These are phyloP conservation scores for Pseudomyrmex dendroicus DNA, from an alignment of 1,140 invertebrate species.

Conservation along the genomic window DNA sequence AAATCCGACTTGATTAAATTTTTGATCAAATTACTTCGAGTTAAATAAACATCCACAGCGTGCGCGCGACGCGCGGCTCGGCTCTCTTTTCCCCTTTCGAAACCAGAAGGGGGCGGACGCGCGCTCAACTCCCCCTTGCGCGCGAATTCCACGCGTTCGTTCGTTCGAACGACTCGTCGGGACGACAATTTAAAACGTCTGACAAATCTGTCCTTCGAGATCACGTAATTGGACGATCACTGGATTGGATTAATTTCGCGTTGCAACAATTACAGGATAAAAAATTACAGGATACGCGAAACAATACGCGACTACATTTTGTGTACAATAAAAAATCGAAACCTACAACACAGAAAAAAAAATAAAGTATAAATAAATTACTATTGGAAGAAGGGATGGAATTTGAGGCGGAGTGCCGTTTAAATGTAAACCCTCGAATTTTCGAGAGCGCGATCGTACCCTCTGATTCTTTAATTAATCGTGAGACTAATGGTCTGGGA, in stretches of 20 bases:
- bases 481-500: conserved; percentile 62
- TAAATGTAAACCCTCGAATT: conserved; percentile 43
- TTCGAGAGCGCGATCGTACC: conserved; percentile 57
- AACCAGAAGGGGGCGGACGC: conserved; percentile 4
- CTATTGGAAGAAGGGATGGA: not conserved
- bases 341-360: too few species aligned
- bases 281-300: too few species aligned
- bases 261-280: not conserved
- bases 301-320: too few species aligned
- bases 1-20: conserved; percentile 86
- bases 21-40: conserved; percentile 85
- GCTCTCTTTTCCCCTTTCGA: conserved; percentile 41
- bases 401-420: not conserved
- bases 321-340: too few species aligned
- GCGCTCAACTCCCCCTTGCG: conserved; percentile 43
- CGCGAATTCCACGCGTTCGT: conserved; percentile 79
- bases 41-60: conserved; percentile 83
- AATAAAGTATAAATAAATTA: too few species aligned
- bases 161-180: conserved; percentile 72
- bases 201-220: conserved; percentile 70
- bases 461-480: conserved; percentile 73
- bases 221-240: not conserved
- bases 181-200: conserved; percentile 67
- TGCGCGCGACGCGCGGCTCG: conserved; percentile 60
- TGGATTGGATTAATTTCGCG: too few species aligned